Evolutionary conservation across 2,797 vertebrate species (phyloP), one percentile per base, ranked within the genome.

Genomic region (Notolepis coatsorum): DNA sequence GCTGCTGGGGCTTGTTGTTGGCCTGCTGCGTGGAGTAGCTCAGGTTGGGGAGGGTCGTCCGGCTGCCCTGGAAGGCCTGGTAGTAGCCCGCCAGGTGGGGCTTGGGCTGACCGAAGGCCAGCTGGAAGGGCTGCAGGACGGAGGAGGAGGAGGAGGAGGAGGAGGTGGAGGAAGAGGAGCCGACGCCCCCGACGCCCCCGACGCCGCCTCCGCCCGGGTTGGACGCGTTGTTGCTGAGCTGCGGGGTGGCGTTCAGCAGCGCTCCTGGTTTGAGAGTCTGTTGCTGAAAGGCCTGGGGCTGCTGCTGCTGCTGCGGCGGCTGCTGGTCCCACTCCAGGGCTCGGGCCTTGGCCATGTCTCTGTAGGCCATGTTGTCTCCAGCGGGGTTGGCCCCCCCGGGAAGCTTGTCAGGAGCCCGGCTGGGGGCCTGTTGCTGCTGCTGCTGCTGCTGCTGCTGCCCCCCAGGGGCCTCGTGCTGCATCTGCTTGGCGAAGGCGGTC

Each of bases 91-190:
- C 86, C 61, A 93, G 83, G 65, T 91, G 89, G 73, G 93, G 95
- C 84, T 96, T 96, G 67, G 96, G 96, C 82, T 97, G 95, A 69
- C 97, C 97, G 8, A 99, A 99, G 0, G 97, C 97, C 84, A 98
- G 72, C 84, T 98, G 96, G 81, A 98, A 99, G 69, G 97, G 93
- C 65, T 99, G 97, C 79, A 99, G 48, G 0, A 98, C 95, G 0
- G 96, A 93, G 47, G n/a, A n/a, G n/a, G n/a, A n/a, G n/a, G n/a
- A n/a, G n/a, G n/a, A n/a, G n/a, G n/a, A n/a, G n/a, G n/a, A n/a
- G n/a, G n/a, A n/a, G n/a, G n/a, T n/a, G n/a, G n/a, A n/a, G n/a
- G n/a, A n/a, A n/a, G n/a, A n/a, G n/a, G n/a, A n/a, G n/a, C n/a
- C n/a, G n/a, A n/a, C n/a, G n/a, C n/a, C n/a, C n/a, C n/a, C n/a